These are phyloP conservation scores for Alexandromys fortis DNA, from an alignment of 2,113 vertebrate species.

Conservation along the genomic window DNA sequence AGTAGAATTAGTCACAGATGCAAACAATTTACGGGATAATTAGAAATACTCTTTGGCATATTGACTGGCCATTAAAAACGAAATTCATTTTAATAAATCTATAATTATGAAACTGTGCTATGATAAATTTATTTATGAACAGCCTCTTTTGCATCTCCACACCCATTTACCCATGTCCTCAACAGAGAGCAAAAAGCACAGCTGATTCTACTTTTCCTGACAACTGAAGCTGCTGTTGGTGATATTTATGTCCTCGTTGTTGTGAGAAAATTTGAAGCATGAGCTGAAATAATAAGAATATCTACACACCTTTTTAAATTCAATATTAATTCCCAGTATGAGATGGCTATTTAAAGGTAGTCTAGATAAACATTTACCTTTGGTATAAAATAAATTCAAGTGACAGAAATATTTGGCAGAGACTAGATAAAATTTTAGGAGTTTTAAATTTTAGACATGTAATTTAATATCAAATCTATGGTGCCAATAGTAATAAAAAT, in stretches of 20 bases:
- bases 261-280: not conserved
- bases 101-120: slow-evolving; percentile 57
- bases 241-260: not conserved
- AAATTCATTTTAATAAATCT: slow-evolving; percentile 82
- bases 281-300: not conserved
- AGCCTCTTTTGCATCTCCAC: not conserved
- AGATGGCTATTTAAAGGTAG: not conserved
- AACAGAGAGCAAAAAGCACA: not conserved
- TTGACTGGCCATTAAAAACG: slow-evolving; percentile 79
- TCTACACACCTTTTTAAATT: not conserved
- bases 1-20: slow-evolving; percentile 80
- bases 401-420: not conserved
- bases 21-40: slow-evolving; percentile 83
- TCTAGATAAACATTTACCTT: not conserved
- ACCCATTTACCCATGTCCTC: not conserved
- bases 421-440: not conserved
- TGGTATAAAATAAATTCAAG: not conserved
- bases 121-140: slow-evolving; percentile 61
- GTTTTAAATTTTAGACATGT: not conserved
- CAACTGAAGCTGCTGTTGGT: not conserved
- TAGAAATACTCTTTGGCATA: slow-evolving; percentile 81
- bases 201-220: not conserved
- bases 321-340: not conserved
- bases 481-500: not conserved
- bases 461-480: not conserved